Evolutionary conservation across 2,797 vertebrate genomes (phyloP).

Genomic region (Dallia pectoralis): DNA sequence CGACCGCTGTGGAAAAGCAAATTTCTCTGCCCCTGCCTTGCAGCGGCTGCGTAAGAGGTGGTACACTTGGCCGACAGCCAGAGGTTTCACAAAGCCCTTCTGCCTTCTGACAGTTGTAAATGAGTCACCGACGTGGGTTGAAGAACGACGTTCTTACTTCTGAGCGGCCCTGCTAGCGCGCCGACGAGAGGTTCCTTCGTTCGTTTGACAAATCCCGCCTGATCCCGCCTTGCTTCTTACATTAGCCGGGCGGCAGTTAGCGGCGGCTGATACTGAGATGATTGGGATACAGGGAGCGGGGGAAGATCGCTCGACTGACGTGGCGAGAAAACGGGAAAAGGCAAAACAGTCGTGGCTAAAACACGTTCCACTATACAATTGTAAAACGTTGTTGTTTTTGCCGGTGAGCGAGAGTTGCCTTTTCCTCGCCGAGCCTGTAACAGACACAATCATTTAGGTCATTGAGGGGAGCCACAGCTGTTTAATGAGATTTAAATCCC

Average conservation of each 20-base stretch:
- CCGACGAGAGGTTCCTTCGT: conserved; percentile 7
- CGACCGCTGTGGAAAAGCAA: background rate
- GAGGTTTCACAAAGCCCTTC: conserved; percentile 10
- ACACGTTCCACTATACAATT: no score
- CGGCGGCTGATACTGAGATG: conserved; percentile 2
- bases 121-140: conserved; percentile 9
- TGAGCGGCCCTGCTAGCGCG: background rate
- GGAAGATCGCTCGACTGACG: background rate
- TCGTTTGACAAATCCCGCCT: conserved; percentile 12
- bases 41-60: conserved; percentile 9
- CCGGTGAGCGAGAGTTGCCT: no score
- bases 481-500: conserved; percentile 66
- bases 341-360: no score
- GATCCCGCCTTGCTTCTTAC: background rate
- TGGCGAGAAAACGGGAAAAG: background rate
- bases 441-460: conserved; percentile 42
- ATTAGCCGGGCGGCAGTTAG: background rate
- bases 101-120: conserved; percentile 19
- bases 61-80: conserved; percentile 1
- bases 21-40: background rate
- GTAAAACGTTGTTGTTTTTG: no score
- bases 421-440: conserved; percentile 4
- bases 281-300: background rate
- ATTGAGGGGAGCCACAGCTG: conserved; percentile 41
- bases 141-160: conserved; percentile 4